Evolutionary conservation across 1,140 invertebrate species (phyloP).

Genomic region (Aphaenogaster floridana): DNA sequence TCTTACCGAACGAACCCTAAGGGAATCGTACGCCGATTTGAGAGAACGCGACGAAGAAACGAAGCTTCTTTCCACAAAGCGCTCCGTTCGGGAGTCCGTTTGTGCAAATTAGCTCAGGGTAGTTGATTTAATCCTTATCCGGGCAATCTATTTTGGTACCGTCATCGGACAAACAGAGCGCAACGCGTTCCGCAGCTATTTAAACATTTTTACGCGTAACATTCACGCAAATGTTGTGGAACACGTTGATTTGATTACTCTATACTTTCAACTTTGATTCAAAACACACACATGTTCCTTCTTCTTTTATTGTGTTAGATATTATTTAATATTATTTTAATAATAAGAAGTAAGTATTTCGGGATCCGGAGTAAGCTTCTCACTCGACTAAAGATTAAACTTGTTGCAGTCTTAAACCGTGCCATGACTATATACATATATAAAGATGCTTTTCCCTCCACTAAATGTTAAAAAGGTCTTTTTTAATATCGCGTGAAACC

Average conservation of each 20-base stretch:
- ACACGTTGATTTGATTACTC: background rate
- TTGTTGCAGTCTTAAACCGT: slow-evolving; percentile 17
- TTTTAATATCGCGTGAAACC: slow-evolving; percentile 13
- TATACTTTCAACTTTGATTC: background rate
- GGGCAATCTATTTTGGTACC: slow-evolving; percentile 30
- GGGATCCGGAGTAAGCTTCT: background rate
- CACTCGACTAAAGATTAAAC: slow-evolving; percentile 36
- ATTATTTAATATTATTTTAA: slow-evolving; percentile 9
- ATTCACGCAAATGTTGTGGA: slow-evolving; percentile 5
- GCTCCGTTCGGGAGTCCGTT: background rate
- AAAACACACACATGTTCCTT: background rate
- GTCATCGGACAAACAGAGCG: slow-evolving; percentile 5
- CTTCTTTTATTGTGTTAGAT: background rate
- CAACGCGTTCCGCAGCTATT: slow-evolving; percentile 6
- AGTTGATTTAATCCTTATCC: slow-evolving; percentile 18
- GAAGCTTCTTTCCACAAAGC: background rate
- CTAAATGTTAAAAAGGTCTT: slow-evolving; percentile 3
- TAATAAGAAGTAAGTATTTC: background rate
- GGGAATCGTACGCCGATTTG: slow-evolving; percentile 17
- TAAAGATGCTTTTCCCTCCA: background rate
- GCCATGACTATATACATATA: background rate
- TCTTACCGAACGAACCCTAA: background rate
- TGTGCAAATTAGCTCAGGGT: background rate
- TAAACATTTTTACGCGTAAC: slow-evolving; percentile 13
- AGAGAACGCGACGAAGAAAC: background rate